A percentile compares a stretch with the other conserved stretches of the same genome.
Evolutionary conservation across 2,797 vertebrate genomes (phyloP).

Genomic region (Dryobates pubescens): DNA sequence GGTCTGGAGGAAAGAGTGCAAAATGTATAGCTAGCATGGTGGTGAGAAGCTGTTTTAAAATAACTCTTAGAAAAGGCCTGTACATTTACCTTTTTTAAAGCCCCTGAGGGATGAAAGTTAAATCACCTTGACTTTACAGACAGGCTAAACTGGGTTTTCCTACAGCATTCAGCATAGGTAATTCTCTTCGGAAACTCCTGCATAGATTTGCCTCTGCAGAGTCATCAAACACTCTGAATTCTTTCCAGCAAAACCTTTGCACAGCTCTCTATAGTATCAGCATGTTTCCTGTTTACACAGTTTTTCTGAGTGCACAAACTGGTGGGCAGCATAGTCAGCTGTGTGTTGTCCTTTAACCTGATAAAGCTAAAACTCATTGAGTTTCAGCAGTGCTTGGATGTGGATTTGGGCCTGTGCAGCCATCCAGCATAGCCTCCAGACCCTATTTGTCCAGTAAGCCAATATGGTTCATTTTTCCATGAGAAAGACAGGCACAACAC

Average conservation of each 20-base stretch:
- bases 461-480: accelerated
- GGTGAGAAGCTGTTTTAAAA: not conserved
- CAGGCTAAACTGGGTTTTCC: not conserved
- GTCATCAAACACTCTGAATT: not conserved
- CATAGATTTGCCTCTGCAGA: not conserved
- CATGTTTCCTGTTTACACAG: not conserved
- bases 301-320: not conserved
- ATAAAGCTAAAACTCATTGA: not conserved
- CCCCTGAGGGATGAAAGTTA: not conserved
- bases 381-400: not conserved
- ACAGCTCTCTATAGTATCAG: not conserved
- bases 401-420: not conserved
- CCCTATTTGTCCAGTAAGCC: not conserved
- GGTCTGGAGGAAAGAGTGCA: not conserved
- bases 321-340: not conserved
- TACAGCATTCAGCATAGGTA: not conserved
- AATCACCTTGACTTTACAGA: not conserved
- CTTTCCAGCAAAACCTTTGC: not conserved
- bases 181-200: not conserved
- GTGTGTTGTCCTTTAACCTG: not conserved
- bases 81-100: not conserved
- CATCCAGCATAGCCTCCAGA: not conserved
- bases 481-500: not conserved
- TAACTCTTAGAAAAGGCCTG: not conserved
- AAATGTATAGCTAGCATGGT: not conserved